Evolutionary conservation across 2,113 vertebrate species (phyloP).

Genomic region (Myanophis thanlyinensis): DNA sequence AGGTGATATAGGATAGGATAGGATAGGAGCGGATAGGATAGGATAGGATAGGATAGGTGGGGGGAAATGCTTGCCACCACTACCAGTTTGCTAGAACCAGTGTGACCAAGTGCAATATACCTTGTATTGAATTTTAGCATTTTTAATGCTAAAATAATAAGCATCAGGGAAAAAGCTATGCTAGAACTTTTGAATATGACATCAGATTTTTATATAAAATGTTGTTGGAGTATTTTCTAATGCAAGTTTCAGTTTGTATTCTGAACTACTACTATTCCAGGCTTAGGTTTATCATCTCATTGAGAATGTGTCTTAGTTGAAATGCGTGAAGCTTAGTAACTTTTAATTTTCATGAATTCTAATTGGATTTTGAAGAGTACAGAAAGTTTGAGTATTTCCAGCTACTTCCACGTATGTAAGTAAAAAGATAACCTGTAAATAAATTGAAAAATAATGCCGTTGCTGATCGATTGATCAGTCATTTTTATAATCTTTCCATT

Average conservation of each 20-base stretch:
- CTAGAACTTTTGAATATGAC: background rate
- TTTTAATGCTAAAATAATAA: background rate
- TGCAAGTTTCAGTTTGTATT: background rate
- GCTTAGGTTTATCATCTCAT: background rate
- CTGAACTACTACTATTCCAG: background rate
- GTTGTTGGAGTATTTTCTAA: too few relatives aligned
- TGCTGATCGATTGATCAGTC: background rate
- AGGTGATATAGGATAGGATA: too few relatives aligned
- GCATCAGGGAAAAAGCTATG: background rate
- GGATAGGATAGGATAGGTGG: too few relatives aligned
- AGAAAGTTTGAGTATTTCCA: background rate
- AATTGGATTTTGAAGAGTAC: background rate
- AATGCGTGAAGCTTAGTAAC: background rate
- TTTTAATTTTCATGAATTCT: background rate
- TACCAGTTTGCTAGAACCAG: too few relatives aligned
- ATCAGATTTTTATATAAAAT: background rate
- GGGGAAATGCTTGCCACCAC: too few relatives aligned
- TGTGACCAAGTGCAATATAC: too few relatives aligned
- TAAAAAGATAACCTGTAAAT: background rate
- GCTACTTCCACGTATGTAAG: background rate
- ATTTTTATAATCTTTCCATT: slow-evolving; percentile 9
- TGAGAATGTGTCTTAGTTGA: background rate
- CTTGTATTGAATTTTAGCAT: too few relatives aligned
- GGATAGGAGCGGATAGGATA: too few relatives aligned
- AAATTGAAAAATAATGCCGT: background rate